Evolutionary conservation across 2,888 invertebrate species (phyloP), one percentile per base, ranked within the genome.

Genomic region (Leptarthrus brevirostris): DNA sequence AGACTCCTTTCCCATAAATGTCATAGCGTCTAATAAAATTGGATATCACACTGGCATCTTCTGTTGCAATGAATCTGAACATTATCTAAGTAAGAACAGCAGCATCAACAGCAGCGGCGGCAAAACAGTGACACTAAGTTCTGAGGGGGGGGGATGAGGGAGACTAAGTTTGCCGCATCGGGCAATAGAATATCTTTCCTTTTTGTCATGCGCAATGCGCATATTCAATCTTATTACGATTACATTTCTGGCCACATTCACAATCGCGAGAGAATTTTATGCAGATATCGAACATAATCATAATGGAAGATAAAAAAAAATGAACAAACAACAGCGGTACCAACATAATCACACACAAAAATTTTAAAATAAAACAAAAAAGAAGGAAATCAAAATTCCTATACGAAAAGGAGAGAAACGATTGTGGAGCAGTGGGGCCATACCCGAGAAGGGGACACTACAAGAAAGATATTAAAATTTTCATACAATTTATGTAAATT

Each of bases 1-100:
- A 58, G 58, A 58, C 36, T 58, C 36, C 34, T 58, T 58, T 36
- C 36, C 58, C 58, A 58, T 58, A 58, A 58, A 58, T 58, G 58
- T 58, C 58, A 36, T 20, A 18, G 36, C 22, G 26, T 58, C 34
- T 22, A 58, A 58, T 58, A 58, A 58, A 58, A 58, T 58, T 36
- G 36, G 36, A 18, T 30, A 30, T 30, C 30, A 30, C 30, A 30
- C 30, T n/a, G n/a, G n/a, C n/a, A n/a, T n/a, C n/a, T n/a, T n/a
- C n/a, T n/a, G n/a, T n/a, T n/a, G n/a, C n/a, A n/a, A n/a, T n/a
- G n/a, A n/a, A n/a, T n/a, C n/a, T n/a, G n/a, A n/a, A n/a, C n/a
- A n/a, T n/a, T n/a, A n/a, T n/a, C n/a, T n/a, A n/a, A n/a, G n/a
- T n/a, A n/a, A n/a, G n/a, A n/a, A 30, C 30, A 30, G 30, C 30